Percentiles rank a stretch among this genome's conserved stretches.
phyloP scores from a whole-genome alignment of 2,797 vertebrate genomes.

The Varecia variegata region DNA sequence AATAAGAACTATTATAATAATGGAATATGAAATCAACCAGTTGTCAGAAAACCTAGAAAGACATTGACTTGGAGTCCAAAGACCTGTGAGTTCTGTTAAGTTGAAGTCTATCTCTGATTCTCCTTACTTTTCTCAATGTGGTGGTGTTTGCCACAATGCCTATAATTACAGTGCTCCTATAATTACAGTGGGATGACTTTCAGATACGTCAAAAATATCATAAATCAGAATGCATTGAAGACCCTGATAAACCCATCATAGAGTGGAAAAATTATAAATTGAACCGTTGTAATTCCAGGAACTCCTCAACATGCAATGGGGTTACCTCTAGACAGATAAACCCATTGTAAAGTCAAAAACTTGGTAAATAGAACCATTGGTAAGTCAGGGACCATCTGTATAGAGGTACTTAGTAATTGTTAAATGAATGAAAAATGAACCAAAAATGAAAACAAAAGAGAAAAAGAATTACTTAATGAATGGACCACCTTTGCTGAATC shows the following conservation, averaged over 20 bases:
- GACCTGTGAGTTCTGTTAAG: neutral
- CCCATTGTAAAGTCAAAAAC: neutral
- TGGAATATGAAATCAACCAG: neutral
- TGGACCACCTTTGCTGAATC: neutral
- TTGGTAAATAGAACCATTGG: neutral
- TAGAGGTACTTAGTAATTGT: neutral
- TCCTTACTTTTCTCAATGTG: neutral
- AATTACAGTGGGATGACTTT: neutral
- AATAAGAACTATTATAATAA: neutral
- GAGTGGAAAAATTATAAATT: neutral
- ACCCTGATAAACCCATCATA: neutral
- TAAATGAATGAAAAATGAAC: neutral
- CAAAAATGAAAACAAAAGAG: neutral
- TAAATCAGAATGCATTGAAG: neutral
- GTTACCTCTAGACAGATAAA: neutral
- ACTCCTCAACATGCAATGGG: neutral
- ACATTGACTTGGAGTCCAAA: neutral
- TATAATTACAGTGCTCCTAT: neutral
- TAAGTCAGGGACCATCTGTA: neutral
- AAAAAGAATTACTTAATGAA: neutral
- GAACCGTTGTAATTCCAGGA: neutral
- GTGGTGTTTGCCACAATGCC: fast-evolving
- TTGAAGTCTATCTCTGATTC: neutral
- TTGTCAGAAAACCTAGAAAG: neutral
- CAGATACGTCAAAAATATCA: neutral